Conservation (phyloP, 2,888 invertebrate genomes). For the Leucophora obtusa region DNA sequence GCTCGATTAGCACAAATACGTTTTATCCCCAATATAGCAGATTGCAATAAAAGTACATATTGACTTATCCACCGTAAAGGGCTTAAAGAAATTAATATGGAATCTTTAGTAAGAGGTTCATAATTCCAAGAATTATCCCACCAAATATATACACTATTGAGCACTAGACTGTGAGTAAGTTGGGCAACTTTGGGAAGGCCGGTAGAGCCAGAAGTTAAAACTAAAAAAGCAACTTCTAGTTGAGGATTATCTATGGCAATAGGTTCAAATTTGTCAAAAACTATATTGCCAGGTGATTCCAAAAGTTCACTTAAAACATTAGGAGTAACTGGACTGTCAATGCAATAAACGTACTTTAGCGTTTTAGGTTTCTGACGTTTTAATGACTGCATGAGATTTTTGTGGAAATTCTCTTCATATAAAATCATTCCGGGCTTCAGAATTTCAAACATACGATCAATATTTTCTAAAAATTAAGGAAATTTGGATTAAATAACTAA, state of each 20-base stretch:
- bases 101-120: constrained; percentile 23
- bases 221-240: constrained; percentile 51
- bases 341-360: constrained; percentile 44
- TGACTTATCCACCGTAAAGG: constrained; percentile 67
- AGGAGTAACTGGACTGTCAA: constrained; percentile 3
- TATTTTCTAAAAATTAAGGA: constrained; percentile 51
- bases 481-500: neutral
- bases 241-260: constrained; percentile 35
- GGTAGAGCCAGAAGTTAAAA: constrained; percentile 65
- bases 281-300: neutral
- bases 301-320: constrained; percentile 35
- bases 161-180: constrained; percentile 61
- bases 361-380: constrained; percentile 33
- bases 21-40: constrained; percentile 59
- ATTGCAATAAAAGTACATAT: constrained; percentile 58
- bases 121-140: constrained; percentile 51
- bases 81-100: constrained; percentile 61
- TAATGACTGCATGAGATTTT: constrained; percentile 41
- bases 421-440: constrained; percentile 65
- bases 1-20: constrained; percentile 59
- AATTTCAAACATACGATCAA: constrained; percentile 38
- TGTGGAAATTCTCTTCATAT: constrained; percentile 55
- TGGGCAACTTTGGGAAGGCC: constrained; percentile 64
- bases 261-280: constrained; percentile 30
- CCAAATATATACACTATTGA: constrained; percentile 58